phyloP scores from a whole-genome alignment of 2,888 invertebrate species.

The Hedychridium roseum region DNA sequence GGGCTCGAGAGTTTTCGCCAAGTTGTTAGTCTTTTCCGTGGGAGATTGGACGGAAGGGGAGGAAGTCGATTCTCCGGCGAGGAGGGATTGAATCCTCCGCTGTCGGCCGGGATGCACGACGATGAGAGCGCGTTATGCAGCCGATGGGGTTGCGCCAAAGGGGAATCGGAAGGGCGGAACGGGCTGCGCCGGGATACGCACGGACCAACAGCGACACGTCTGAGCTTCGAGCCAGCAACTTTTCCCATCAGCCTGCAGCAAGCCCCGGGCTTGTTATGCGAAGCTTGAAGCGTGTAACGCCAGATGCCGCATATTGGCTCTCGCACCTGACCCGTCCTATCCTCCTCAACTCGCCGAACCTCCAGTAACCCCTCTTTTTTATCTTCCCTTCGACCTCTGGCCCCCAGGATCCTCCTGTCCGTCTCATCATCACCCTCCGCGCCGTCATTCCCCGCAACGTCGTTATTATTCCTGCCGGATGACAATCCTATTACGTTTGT shows the following conservation, averaged over 20 bases:
- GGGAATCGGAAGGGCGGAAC: conserved; percentile 8
- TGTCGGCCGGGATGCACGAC: conserved; percentile 35
- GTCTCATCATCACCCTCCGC: too few relatives aligned
- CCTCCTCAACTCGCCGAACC: conserved; percentile 16
- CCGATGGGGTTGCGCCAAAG: conserved; percentile 22
- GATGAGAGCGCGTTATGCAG: conserved; percentile 44
- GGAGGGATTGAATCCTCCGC: conserved; percentile 10
- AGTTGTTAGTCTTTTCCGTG: too few relatives aligned
- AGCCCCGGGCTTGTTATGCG: conserved; percentile 60
- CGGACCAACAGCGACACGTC: conserved; percentile 40
- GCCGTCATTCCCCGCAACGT: too few relatives aligned
- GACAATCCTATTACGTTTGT: too few relatives aligned
- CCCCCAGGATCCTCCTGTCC: background rate
- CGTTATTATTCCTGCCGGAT: too few relatives aligned
- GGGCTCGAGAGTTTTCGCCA: too few relatives aligned
- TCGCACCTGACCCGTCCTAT: conserved; percentile 41
- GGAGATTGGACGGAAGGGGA: background rate
- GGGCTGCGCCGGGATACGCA: conserved; percentile 28
- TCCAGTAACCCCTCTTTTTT: conserved; percentile 12
- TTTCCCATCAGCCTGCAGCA: conserved; percentile 60
- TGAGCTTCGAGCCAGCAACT: conserved; percentile 57
- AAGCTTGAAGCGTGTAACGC: conserved; percentile 61
- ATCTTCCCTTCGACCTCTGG: conserved; percentile 1
- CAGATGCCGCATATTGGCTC: conserved; percentile 61
- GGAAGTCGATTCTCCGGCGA: background rate